Evolutionary conservation across 2,888 invertebrate genomes (phyloP), one percentile per base, ranked within the genome.

Genomic region (Agrotis ipsilon): DNA sequence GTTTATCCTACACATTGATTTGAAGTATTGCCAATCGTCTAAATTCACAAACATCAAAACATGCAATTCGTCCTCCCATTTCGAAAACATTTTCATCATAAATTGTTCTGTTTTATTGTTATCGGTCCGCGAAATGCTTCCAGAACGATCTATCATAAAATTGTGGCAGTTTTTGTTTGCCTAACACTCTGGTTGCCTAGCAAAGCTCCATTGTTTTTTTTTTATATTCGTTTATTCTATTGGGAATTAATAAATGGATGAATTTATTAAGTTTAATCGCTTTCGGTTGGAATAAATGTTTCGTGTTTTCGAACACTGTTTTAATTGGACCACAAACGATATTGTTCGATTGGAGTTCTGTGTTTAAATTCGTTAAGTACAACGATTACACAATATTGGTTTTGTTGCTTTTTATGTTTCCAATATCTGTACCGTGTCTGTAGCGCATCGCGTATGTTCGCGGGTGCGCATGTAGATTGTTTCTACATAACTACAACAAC

Each of bases 91-190:
- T 82, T 71, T 64, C 81, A 68, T 79, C 84, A 73, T 89, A 89
- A 88, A 89, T 89, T 86, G 82, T 79, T 77, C 68, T 86, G 83
- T 86, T 90, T 88, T 88, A 87, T 75, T 87, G 87, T 82, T 89
- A 90, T 89, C 83, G 82, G 71, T 66, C 75, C 67, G 72, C 66
- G 70, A 83, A 89, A 84, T 75, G 80, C 81, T 82, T 75, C 61
- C 72, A 55, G 51, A 62, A 60, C 71, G 75, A 87, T 88, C 79
- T 79, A 88, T 90, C 88, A 88, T 84, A 82, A 81, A 85, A 81
- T 78, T 80, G 75, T 72, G 67, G 71, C 78, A 74, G 65, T 84
- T 87, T 85, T 87, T 84, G 78, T 80, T 83, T 79, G 76, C 64
- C 43, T 66, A 72, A 80, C 66, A 72, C 73, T 65, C 72, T 67